Evolutionary conservation across 2,888 invertebrate species (phyloP), one percentile per base, ranked within the genome.

Genomic region (Pyrrhosoma nymphula): DNA sequence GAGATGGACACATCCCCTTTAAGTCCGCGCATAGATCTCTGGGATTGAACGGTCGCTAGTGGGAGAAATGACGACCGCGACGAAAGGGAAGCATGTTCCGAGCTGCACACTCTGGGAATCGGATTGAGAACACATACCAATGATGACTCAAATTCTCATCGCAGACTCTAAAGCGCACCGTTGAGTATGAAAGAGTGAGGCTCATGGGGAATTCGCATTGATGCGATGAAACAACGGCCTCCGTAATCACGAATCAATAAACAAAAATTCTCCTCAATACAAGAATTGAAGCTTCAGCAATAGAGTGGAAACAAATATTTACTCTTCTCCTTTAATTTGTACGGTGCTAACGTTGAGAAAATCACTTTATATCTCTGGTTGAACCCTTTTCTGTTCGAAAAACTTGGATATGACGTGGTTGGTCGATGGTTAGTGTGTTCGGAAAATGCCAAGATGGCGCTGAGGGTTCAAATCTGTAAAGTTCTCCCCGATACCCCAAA

Each of bases 1-100:
- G 60, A 56, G 90, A 16, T 63, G 60, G 93, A 47, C 55, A 93
- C 75, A 75, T 93, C 93, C 69, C 93, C 93, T 93, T 93, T 93
- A 93, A 93, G 75, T 47, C 93, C 60, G 35, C 93, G 75, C 93
- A 93, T 69, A 63, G 47, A 47, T 55, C 69, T 93, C 69, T 20
- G 55, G 69, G 63, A 93, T 63, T 47, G n/a, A 63, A 93, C 93
- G 39, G 93, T 47, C 20, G 26, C 47, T 39, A 75, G 93, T 16
- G 26, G 82, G 30, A 18, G 93, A 47, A 75, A 93, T 18, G 60
- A 60, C 10, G 93, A 69, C 18, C n/a, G 47, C n/a, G 26, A n/a
- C 26, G 23, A 55, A 39, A 26, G 18, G 23, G 14, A 88, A 14
- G 88, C 14, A 39, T 91, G 39, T n/a, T 23, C 23, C 75, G 47